Evolutionary conservation across 1,140 invertebrate species (phyloP), one percentile per base, ranked within the genome.

Genomic region (Drosophila repleta): DNA sequence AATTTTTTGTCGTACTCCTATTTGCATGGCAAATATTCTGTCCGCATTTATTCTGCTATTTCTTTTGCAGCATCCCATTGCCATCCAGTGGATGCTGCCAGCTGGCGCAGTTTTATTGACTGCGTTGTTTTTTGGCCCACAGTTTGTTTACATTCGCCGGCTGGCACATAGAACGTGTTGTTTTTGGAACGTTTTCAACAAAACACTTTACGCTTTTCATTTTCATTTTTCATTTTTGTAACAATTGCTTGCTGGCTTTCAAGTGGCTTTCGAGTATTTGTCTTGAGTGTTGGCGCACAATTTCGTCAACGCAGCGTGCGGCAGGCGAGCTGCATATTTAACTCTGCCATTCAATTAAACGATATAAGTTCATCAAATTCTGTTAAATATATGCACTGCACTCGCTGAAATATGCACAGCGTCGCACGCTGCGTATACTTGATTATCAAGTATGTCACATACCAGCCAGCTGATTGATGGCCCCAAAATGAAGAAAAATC

Each of bases 121-220:
- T 85, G 74, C 73, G 61, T 68, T 75, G 64, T 75, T 68, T 79
- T 73, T 62, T 24, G 64, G 51, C 57, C 32, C 64, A 39, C 71
- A 51, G 68, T 69, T 74, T 85, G 78, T 85, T 85, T 85, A 78
- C 82, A 75, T 78, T 84, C 60, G 39, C 11, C 51, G 29, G 49
- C 73, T 61, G 60, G 8, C 45, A 32, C 45, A 21, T 66, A 62
- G 41, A 46, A 55, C 67, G 29, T 77, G 78, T 88, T 87, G 83
- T 88, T 87, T 88, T 87, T 88, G 83, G 82, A 88, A 74, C 80
- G 82, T 78, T 87, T 87, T 87, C 83, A 87, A 88, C 82, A 87
- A 87, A 87, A 88, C 82, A 87, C 82, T 85, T 82, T 88, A 87
- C 81, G 70, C 56, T 75, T 87, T 78, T 77, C 74, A 72, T 67